Conservation (phyloP, 1,140 invertebrate genomes). For the Akabosia matsudoensis region DNA sequence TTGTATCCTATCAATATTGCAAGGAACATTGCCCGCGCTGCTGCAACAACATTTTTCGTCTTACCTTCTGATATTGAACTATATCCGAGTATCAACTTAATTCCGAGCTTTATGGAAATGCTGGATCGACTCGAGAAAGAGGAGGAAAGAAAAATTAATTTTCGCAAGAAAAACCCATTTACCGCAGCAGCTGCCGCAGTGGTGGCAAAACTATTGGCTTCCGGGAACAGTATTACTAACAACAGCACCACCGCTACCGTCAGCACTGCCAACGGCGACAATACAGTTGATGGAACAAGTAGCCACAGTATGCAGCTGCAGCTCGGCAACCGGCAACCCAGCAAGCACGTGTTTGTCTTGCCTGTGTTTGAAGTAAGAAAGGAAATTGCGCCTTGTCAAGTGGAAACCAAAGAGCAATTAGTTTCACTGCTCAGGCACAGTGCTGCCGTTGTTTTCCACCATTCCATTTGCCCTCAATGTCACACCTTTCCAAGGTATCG, state of each 20-base stretch:
- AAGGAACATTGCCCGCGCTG: conserved; percentile 64
- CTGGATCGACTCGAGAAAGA: not conserved
- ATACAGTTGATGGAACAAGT: not conserved
- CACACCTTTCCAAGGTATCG: conserved; percentile 72
- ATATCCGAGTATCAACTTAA: conserved; percentile 63
- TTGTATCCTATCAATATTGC: conserved; percentile 74
- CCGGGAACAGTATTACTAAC: not conserved
- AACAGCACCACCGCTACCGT: not conserved
- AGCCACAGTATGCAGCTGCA: not conserved
- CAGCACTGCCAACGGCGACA: not conserved
- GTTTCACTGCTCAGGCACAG: conserved; percentile 52
- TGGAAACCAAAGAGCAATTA: conserved; percentile 52
- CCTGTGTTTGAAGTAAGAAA: conserved; percentile 68
- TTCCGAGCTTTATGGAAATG: conserved; percentile 57
- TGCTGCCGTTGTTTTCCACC: conserved; percentile 58
- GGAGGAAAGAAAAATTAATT: conserved; percentile 2
- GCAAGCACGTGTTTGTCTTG: conserved; percentile 49
- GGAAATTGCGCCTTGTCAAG: conserved; percentile 59
- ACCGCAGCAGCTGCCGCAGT: not conserved
- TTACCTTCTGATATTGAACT: conserved; percentile 75
- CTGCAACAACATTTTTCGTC: conserved; percentile 62
- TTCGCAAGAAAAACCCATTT: not conserved
- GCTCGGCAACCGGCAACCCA: not conserved
- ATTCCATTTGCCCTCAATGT: conserved; percentile 67
- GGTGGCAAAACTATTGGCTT: not conserved